These are phyloP conservation scores for Paedocypris micromegethes DNA, from an alignment of 2,797 vertebrate genomes.

Conservation along the genomic window DNA sequence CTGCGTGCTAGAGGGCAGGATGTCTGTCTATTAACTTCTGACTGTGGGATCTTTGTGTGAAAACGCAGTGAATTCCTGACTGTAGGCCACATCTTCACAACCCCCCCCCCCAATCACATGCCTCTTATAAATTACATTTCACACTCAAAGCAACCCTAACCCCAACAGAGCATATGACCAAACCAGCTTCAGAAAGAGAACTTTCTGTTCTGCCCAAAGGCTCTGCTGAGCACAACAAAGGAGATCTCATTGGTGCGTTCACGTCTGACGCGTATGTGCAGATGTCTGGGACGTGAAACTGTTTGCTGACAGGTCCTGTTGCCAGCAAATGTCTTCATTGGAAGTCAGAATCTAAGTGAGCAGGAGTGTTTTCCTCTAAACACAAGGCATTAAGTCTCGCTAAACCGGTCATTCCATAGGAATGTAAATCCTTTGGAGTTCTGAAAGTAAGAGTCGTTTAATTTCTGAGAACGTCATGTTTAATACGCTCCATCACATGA, in stretches of 20 bases:
- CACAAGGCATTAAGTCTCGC: slow-evolving; percentile 9
- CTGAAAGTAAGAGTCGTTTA: neutral
- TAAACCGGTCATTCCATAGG: slow-evolving; percentile 1
- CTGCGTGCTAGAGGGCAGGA: slow-evolving; percentile 30
- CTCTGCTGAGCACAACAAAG: slow-evolving; percentile 18
- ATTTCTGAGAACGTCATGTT: too few species aligned
- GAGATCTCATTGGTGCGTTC: neutral
- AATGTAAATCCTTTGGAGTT: slow-evolving; percentile 3
- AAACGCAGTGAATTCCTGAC: slow-evolving; percentile 28
- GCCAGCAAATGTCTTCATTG: slow-evolving; percentile 14
- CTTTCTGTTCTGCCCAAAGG: slow-evolving; percentile 22
- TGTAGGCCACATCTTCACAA: slow-evolving; percentile 28
- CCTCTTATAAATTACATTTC: slow-evolving; percentile 58
- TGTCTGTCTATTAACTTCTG: slow-evolving; percentile 40
- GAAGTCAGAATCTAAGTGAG: slow-evolving; percentile 11
- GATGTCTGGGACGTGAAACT: neutral
- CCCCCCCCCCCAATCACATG: slow-evolving; percentile 58
- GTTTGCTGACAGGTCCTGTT: slow-evolving; percentile 15
- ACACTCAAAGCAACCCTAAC: slow-evolving; percentile 49
- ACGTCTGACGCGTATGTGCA: neutral
- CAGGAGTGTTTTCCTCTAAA: slow-evolving; percentile 1
- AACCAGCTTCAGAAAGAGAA: slow-evolving; percentile 26
- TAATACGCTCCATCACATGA: neutral
- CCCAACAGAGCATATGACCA: slow-evolving; percentile 46
- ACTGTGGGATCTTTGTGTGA: slow-evolving; percentile 46